Evolutionary conservation across 2,888 invertebrate species (phyloP).

Genomic region (Thalpophila matura): DNA sequence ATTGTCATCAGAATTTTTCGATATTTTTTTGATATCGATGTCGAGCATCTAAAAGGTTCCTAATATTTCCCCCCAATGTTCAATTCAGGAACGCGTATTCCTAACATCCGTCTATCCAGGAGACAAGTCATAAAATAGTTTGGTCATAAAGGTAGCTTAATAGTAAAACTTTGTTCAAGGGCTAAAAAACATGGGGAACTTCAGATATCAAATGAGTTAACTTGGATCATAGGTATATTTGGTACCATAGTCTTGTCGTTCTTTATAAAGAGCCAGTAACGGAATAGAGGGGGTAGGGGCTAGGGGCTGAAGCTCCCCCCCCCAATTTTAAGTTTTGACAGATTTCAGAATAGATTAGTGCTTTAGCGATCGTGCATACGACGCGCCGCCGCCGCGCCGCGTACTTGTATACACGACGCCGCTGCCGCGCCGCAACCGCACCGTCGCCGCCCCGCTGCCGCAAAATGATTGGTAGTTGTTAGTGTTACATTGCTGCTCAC

Average conservation of each 20-base stretch:
- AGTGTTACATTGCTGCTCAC: too few relatives aligned
- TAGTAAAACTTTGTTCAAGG: constrained; percentile 45
- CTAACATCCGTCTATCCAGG: constrained; percentile 23
- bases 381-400: too few relatives aligned
- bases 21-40: constrained; percentile 12
- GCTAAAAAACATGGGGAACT: constrained; percentile 35
- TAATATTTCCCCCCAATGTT: constrained; percentile 14
- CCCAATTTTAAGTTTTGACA: too few relatives aligned
- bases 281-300: too few relatives aligned
- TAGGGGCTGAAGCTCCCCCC: too few relatives aligned
- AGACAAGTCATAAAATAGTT: constrained; percentile 55
- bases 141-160: constrained; percentile 53
- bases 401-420: too few relatives aligned
- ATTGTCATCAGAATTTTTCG: neutral
- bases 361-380: too few relatives aligned
- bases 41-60: neutral
- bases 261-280: too few relatives aligned
- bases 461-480: too few relatives aligned
- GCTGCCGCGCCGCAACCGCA: too few relatives aligned
- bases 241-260: neutral
- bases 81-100: constrained; percentile 29
- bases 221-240: neutral
- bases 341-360: too few relatives aligned
- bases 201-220: constrained; percentile 15
- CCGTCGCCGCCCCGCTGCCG: too few relatives aligned